Evolutionary conservation across 2,888 invertebrate genomes (phyloP).

Genomic region (Linyphia triangularis): DNA sequence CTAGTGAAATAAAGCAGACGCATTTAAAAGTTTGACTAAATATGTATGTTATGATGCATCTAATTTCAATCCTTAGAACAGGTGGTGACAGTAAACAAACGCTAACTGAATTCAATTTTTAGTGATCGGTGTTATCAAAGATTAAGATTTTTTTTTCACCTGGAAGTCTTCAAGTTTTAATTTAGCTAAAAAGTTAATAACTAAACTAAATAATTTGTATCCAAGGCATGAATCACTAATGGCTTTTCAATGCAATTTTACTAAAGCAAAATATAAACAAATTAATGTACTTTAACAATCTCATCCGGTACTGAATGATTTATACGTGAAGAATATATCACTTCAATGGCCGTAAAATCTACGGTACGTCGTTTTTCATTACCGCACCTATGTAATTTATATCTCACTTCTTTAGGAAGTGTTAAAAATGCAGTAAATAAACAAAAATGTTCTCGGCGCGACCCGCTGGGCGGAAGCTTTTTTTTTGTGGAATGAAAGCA

Average conservation of each 20-base stretch:
- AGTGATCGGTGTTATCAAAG: too few relatives aligned
- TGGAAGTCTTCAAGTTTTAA: too few relatives aligned
- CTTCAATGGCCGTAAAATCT: background rate
- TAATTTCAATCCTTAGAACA: too few relatives aligned
- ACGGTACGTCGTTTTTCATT: background rate
- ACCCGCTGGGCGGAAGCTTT: background rate
- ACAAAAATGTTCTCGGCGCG: background rate
- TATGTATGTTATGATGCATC: too few relatives aligned
- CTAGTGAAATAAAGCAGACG: too few relatives aligned
- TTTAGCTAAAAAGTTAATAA: too few relatives aligned
- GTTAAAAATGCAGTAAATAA: slow-evolving; percentile 6
- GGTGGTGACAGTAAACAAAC: too few relatives aligned
- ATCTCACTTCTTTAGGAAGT: background rate
- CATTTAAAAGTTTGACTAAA: too few relatives aligned
- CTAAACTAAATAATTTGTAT: background rate
- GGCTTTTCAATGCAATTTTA: background rate
- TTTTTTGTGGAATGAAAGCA: background rate
- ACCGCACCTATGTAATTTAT: background rate
- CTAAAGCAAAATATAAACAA: too few relatives aligned
- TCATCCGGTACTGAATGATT: background rate
- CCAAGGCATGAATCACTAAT: background rate
- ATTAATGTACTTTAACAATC: background rate
- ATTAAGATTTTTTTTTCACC: too few relatives aligned
- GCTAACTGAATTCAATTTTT: too few relatives aligned
- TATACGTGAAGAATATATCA: background rate